Base-by-base conservation (phyloP, 2,797 vertebrate genomes). In the Mionectes olivaceus region DNA sequence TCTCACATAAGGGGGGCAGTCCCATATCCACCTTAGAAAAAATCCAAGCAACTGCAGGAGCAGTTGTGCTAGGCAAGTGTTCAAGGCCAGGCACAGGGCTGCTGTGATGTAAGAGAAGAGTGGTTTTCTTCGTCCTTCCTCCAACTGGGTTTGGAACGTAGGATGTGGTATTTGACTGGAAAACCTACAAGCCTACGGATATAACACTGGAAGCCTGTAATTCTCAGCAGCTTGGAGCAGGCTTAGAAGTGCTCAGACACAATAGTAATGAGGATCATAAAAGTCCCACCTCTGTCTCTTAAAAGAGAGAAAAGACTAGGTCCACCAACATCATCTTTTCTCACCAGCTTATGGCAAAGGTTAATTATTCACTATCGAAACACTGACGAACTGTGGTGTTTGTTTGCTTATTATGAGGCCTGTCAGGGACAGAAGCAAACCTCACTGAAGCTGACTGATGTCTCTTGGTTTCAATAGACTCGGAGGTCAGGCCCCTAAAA, bases 351-450 rank as follows among this genome's bases (percentile, higher is more conserved):
- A 87, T 69, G 78, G 70, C 53, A 90, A 87, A 78, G 33, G 65
- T 96, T 95, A 94, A 96, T 91, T 39, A 93, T 94, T 96, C 94
- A 93, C 91, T 83, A 17, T 22, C 7, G 16, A 91, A 94, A 83
- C 76, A 59, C 24, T 61, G 73, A 41, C 1, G 4, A 90, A 83
- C 61, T 69, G 44, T 33, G 46, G 50, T 86, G 76, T 86, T 94
- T 92, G 69, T 86, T 96, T 94, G 87, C 65, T 83, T 83, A 75
- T 83, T 93, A 94, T 52, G 85, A 89, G 84, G 60, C 63, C 57
- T 81, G 53, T 73, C 89, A 86, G 82, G 50, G 55, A 69, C 85
- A 91, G 90, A 91, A 94, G 24, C 85, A 95, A 95, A 86, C 61
- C 53, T 64, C 55, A 57, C 57, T 59, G 83, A 83, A 78, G n/a